Evolutionary conservation across 2,888 invertebrate genomes (phyloP).

Genomic region (Drosophila phalerata): DNA sequence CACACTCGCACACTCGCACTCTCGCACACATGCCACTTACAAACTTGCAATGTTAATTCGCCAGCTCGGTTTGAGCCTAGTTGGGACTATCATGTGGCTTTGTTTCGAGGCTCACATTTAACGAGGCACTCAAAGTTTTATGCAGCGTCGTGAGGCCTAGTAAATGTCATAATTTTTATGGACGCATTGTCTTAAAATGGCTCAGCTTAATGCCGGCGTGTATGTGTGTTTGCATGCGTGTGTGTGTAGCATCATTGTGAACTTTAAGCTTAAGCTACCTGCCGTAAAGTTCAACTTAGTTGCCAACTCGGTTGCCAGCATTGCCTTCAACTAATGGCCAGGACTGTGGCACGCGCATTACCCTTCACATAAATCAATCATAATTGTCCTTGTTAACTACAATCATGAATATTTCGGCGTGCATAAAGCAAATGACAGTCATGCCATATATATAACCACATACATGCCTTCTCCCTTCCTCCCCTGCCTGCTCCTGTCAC

Average conservation of each 20-base stretch:
- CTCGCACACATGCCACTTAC: conserved; percentile 33
- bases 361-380: conserved; percentile 76
- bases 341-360: conserved; percentile 52
- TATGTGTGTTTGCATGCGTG: conserved; percentile 2
- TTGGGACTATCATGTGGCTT: conserved; percentile 42
- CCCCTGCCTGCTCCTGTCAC: neutral
- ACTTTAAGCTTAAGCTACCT: conserved; percentile 57
- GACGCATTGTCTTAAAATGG: conserved; percentile 52
- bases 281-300: conserved; percentile 54
- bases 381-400: conserved; percentile 82
- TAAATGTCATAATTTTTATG: conserved; percentile 61
- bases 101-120: conserved; percentile 50
- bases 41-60: conserved; percentile 58
- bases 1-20: conserved; percentile 10
- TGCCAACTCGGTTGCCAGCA: conserved; percentile 30
- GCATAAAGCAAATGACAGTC: conserved; percentile 81
- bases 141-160: conserved; percentile 49
- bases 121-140: conserved; percentile 68
- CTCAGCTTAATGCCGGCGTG: conserved; percentile 37
- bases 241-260: conserved; percentile 22
- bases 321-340: conserved; percentile 57
- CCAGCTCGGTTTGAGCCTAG: conserved; percentile 28
- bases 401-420: conserved; percentile 79
- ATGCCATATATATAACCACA: conserved; percentile 58
- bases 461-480: conserved; percentile 12